A percentile compares a stretch with the other conserved stretches of the same genome.
These are phyloP conservation scores for Pogonognathellus flavescens DNA, from an alignment of 1,140 invertebrate species.

Conservation along the genomic window DNA sequence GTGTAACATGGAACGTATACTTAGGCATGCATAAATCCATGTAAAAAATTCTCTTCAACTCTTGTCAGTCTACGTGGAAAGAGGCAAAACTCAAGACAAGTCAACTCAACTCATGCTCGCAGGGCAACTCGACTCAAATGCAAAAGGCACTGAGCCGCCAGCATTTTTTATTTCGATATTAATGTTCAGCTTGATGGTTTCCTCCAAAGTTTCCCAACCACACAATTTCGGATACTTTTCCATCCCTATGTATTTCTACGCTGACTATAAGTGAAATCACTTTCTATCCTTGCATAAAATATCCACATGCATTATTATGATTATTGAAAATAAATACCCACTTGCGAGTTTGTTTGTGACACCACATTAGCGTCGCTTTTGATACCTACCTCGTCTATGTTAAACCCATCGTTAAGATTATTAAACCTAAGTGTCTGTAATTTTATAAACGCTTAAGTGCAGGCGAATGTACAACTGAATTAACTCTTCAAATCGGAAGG, in stretches of 20 bases:
- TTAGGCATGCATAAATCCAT: slow-evolving; percentile 44
- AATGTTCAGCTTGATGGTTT: slow-evolving; percentile 47
- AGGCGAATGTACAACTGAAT: too few species aligned
- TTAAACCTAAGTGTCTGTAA: too few species aligned
- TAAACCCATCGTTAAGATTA: too few species aligned
- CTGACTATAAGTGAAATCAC: not conserved
- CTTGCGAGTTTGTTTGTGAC: too few species aligned
- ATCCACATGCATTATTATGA: too few species aligned
- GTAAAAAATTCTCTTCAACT: slow-evolving; percentile 18
- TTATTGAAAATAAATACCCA: too few species aligned
- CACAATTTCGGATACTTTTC: slow-evolving; percentile 18
- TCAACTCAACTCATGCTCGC: slow-evolving; percentile 20
- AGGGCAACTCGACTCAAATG: slow-evolving; percentile 31
- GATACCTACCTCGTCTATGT: too few species aligned
- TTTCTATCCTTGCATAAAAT: too few species aligned
- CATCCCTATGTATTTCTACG: not conserved
- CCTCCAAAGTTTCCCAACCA: slow-evolving; percentile 52
- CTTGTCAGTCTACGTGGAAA: slow-evolving; percentile 22
- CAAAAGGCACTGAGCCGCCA: slow-evolving; percentile 44
- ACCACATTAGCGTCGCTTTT: too few species aligned
- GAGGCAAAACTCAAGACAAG: slow-evolving; percentile 7
- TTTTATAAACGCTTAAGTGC: too few species aligned
- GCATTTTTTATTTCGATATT: slow-evolving; percentile 46
- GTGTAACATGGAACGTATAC: slow-evolving; percentile 23
- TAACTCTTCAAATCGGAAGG: too few species aligned